Evolutionary conservation across 2,888 invertebrate species (phyloP).

Genomic region (Formica aserva): DNA sequence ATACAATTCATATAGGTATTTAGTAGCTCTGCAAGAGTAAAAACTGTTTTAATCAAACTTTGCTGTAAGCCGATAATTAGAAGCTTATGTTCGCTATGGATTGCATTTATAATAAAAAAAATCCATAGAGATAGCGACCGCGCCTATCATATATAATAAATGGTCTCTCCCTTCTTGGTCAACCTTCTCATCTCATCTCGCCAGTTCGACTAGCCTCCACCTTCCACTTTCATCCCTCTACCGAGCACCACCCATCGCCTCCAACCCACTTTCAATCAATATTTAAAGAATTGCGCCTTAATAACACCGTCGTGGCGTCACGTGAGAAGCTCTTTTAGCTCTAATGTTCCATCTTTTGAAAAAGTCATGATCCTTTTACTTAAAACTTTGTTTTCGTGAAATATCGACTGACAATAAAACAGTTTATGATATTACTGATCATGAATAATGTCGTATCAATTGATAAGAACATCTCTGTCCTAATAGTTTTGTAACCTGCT

Average conservation of each 20-base stretch:
- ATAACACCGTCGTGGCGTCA: slow-evolving; percentile 80
- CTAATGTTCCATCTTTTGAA: slow-evolving; percentile 56
- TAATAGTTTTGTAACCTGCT: not conserved
- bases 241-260: slow-evolving; percentile 69
- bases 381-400: not conserved
- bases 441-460: not conserved
- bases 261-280: slow-evolving; percentile 83
- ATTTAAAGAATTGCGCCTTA: slow-evolving; percentile 85
- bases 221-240: slow-evolving; percentile 71
- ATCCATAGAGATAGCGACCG: slow-evolving; percentile 83
- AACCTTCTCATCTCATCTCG: slow-evolving; percentile 80
- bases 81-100: slow-evolving; percentile 74
- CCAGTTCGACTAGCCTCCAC: slow-evolving; percentile 79
- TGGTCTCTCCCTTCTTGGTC: slow-evolving; percentile 79
- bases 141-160: slow-evolving; percentile 85
- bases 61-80: slow-evolving; percentile 71
- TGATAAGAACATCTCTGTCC: not conserved
- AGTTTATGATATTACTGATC: not conserved
- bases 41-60: slow-evolving; percentile 46
- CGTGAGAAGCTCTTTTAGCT: slow-evolving; percentile 71
- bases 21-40: not conserved
- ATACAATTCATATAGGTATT: not conserved
- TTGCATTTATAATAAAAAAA: slow-evolving; percentile 83
- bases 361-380: not conserved
- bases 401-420: slow-evolving; percentile 8